Base-by-base conservation (phyloP, 2,888 invertebrate genomes). In the Argyresthia albistria region DNA sequence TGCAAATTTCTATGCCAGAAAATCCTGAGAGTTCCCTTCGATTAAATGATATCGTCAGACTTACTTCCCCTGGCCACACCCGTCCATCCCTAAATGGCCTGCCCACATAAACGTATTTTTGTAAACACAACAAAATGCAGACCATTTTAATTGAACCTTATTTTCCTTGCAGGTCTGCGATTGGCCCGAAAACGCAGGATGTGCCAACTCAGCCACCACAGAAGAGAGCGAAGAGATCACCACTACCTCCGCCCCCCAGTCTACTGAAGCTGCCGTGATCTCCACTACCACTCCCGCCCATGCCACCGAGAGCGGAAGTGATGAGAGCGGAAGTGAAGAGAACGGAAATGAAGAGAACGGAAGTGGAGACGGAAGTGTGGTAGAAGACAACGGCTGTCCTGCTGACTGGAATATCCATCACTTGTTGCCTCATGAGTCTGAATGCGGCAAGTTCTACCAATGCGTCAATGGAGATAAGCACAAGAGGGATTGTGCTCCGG, bases 381-480 rank as follows among this genome's bases (percentile, higher is more conserved):
- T 25, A 8, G 46, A n/a, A 51, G 50, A 4, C 8, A 58, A 55
- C 42, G 54, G 57, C 0, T 60, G 60, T 39, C 58, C 60, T 9
- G 55, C 55, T 15, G 55, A 58, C 48, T 55, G 51, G 42, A 43
- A 53, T 36, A 37, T 60, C 4, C 56, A 60, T 16, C 49, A 49
- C 1, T 52, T 58, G 35, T 35, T 59, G 12, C 58, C 61, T 3
- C 57, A 60, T 14, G 58, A 59, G 46, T 48, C 11, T 4, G 52
- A 57, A 16, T 62, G 61, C 43, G 48, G 10, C 16, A 55, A 56
- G 11, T 62, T 57, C 56, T 62, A 60, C 50, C 54, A 57, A 39
- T 62, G 61, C 43, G 55, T 54, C 8, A 42, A 43, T 4, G 61
- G 61, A 9, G 14, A 54, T 7, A 46, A 53, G 16, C 54, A 54